Percentiles rank a stretch among this genome's conserved stretches.
phyloP scores from a whole-genome alignment of 1,140 invertebrate species.

The Papilio polyxenes region DNA sequence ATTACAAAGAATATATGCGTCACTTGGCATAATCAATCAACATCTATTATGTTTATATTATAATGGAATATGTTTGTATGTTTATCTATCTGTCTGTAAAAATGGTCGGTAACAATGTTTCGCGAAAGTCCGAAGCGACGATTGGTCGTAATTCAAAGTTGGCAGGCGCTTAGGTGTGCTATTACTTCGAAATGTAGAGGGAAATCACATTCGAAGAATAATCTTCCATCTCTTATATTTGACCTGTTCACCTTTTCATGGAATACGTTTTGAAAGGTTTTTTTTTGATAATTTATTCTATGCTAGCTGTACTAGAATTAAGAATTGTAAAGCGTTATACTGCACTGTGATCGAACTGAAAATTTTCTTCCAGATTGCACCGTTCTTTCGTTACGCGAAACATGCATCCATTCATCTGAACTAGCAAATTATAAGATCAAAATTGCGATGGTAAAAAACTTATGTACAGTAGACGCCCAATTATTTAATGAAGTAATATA shows the following conservation, averaged over 20 bases:
- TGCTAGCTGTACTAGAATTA: not conserved
- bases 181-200: constrained; percentile 30
- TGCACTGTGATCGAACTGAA: too few relatives aligned
- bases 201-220: constrained; percentile 30
- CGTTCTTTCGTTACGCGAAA: too few relatives aligned
- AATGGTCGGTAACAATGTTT: constrained; percentile 2
- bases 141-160: constrained; percentile 28
- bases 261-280: not conserved
- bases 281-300: not conserved
- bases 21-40: constrained; percentile 26
- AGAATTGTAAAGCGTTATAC: too few relatives aligned
- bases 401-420: too few relatives aligned
- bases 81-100: not conserved
- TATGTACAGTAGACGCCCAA: too few relatives aligned
- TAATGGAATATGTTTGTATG: not conserved
- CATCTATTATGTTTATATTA: not conserved
- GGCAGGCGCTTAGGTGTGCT: constrained; percentile 22
- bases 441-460: too few relatives aligned
- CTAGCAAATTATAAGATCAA: too few relatives aligned
- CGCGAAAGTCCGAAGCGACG: constrained; percentile 30
- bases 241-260: constrained; percentile 20
- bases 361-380: too few relatives aligned
- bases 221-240: not conserved
- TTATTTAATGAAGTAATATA: too few relatives aligned
- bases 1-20: constrained; percentile 15